These are phyloP conservation scores for Hetaerina americana DNA, from an alignment of 1,140 invertebrate genomes.

Conservation along the genomic window DNA sequence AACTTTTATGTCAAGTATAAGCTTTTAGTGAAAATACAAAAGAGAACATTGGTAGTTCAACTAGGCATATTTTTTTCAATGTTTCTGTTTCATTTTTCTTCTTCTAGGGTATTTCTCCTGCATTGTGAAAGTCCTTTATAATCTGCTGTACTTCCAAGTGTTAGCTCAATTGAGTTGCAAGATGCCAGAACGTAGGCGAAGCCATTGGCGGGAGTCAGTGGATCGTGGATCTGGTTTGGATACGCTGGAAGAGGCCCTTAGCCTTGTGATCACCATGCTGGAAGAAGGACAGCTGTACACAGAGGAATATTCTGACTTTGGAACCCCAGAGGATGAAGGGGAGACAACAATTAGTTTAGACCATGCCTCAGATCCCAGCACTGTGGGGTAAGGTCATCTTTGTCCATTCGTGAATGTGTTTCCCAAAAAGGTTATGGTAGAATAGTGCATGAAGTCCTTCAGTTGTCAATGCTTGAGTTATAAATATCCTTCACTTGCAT, in stretches of 20 bases:
- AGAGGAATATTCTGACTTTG: slow-evolving; percentile 17
- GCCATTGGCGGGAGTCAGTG: slow-evolving; percentile 22
- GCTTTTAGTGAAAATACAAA: too few species aligned
- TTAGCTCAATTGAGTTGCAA: slow-evolving; percentile 54
- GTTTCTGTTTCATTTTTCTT: too few species aligned
- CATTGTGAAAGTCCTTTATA: slow-evolving; percentile 74
- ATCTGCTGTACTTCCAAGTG: slow-evolving; percentile 79
- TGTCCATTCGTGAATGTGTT: too few species aligned
- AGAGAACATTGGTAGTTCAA: too few species aligned
- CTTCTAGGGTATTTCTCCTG: slow-evolving; percentile 72
- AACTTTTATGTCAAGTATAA: too few species aligned
- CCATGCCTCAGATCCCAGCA: too few species aligned
- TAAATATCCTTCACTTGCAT: too few species aligned
- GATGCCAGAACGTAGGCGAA: slow-evolving; percentile 38
- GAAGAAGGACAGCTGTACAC: slow-evolving; percentile 25
- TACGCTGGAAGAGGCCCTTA: slow-evolving; percentile 22
- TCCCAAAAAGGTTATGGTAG: too few species aligned
- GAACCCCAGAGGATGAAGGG: not conserved
- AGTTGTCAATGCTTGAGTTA: too few species aligned
- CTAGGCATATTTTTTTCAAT: too few species aligned
- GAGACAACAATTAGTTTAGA: not conserved
- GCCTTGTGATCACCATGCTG: slow-evolving; percentile 29
- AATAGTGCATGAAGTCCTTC: too few species aligned
- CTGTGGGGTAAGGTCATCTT: too few species aligned
- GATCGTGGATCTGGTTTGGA: slow-evolving; percentile 10